Base-by-base conservation (phyloP, 1,140 invertebrate genomes). In the Adelges cooleyi region DNA sequence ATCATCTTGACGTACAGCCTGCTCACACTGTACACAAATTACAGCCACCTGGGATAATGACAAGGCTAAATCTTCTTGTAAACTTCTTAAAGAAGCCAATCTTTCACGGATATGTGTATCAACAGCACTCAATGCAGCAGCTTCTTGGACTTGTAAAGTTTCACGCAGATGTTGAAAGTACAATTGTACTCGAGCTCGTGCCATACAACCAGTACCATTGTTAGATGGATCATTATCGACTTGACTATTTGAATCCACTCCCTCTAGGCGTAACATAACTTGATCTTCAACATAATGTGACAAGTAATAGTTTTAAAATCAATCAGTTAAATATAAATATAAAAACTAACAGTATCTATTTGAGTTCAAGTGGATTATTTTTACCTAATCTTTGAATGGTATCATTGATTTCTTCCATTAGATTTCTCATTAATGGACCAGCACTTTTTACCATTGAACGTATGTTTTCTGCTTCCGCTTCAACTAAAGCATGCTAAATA, bases 391-490 rank as follows among this genome's bases (percentile, higher is more conserved):
- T 77, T 25, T 79, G 75, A 15, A 77, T 76, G 2, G 80, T 79
- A 56, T 82, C 79, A 65, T 74, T 77, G 67, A 83, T 79, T 67
- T 80, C 81, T 69, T 83, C 81, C 69, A 80, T 79, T 70, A 82
- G 80, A 54, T 79, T 79, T 29, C 78, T 78, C 70, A 82, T 78
- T 53, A 79, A 77, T 52, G 77, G 77, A 3, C 80, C 71, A 36
- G 80, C 79, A 66, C 71, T 74, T 17, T 76, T 74, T 20, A 83
- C 77, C 11, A 78, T 75, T 27, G 75, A 72, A 27, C 81, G 71
- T 8, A 82, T 75, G 70, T 77, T 80, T 67, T 82, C 80, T 22
- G 81, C 81, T 71, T 83, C 81, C 5, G 75, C 76, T 70, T 83
- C 81, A 29, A 83, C 71, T 25, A 82, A 71, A 8, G 77, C 74